These are phyloP conservation scores for Theonella swinhoei DNA, from an alignment of 37 sponge, comb jelly and placozoan species.

Conservation along the genomic window DNA sequence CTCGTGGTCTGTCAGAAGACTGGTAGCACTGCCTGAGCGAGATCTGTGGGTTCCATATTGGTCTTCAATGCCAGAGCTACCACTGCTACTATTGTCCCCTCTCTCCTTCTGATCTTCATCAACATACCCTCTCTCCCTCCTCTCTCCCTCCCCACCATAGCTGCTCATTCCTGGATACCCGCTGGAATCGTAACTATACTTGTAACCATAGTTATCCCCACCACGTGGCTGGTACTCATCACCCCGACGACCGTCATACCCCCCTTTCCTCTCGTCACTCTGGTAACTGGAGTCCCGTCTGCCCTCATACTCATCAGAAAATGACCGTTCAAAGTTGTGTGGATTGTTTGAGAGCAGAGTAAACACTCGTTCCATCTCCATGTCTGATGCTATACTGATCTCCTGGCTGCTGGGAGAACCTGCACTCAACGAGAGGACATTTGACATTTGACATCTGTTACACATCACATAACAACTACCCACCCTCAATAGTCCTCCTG, in stretches of 20 bases:
- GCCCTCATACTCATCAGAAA: too few relatives aligned
- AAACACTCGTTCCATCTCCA: neutral
- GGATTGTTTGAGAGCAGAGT: neutral
- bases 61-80: conserved; percentile 2
- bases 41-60: neutral
- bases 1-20: neutral
- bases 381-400: neutral
- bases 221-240: too few relatives aligned
- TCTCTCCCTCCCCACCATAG: neutral
- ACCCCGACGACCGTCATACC: neutral
- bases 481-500: neutral
- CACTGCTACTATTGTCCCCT: conserved; percentile 3
- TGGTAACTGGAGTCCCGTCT: neutral
- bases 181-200: too few relatives aligned
- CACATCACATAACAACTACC: too few relatives aligned
- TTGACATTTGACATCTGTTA: too few relatives aligned
- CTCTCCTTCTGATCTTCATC: neutral
- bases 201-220: too few relatives aligned
- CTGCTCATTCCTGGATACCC: neutral
- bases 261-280: neutral
- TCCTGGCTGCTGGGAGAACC: neutral
- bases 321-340: too few relatives aligned
- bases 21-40: conserved; percentile 20
- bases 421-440: too few relatives aligned
- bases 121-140: neutral